Base-by-base conservation (phyloP, 2,888 invertebrate genomes). In the Chloromyia formosa region DNA sequence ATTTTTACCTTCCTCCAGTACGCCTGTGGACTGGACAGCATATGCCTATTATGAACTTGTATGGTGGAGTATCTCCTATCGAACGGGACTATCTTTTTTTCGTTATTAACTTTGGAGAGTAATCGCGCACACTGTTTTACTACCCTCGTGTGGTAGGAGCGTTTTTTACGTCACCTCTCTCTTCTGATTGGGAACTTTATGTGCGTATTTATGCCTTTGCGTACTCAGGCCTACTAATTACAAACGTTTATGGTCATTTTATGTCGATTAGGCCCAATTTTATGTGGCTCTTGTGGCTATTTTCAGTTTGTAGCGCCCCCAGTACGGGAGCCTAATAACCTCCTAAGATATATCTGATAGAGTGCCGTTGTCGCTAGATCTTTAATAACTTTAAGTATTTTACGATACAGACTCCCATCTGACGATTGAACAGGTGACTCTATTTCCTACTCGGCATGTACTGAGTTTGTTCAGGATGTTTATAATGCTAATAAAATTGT, bases 251-350 rank as follows among this genome's bases (percentile, higher is more conserved):
- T 68, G 60, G 23, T 66, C 72, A 73, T 73, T 74, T 74, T 73
- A 76, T 71, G 68, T 72, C 74, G 61, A 74, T 76, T 76, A 73
- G 76, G 56, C 12, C 18, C n/a, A 58, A 66, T 66, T 71, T 71
- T 71, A 71, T 58, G 71, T 35, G 56, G 5, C 16, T 69, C 56
- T 69, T 16, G 54, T 69, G 62, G 42, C 16, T n/a, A 40, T 64
- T 42, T 40, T 42, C 40, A 40, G 35, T 16, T 35, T 35, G 7
- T 35, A 35, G 27, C 40, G 23, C 7, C 10, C 42, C 60, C n/a
- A 49, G 56, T 53, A 23, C 62, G 18, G 62, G 40, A 64, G 62
- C 62, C 20, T 64, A 18, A 42, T 40, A 35, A 27, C 18, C 9
- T 18, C 4, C 16, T 23, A 14, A 64, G 22, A 56, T 56, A 23